These are phyloP conservation scores for Notiomystis cincta DNA, from an alignment of 2,113 vertebrate species.

Conservation along the genomic window DNA sequence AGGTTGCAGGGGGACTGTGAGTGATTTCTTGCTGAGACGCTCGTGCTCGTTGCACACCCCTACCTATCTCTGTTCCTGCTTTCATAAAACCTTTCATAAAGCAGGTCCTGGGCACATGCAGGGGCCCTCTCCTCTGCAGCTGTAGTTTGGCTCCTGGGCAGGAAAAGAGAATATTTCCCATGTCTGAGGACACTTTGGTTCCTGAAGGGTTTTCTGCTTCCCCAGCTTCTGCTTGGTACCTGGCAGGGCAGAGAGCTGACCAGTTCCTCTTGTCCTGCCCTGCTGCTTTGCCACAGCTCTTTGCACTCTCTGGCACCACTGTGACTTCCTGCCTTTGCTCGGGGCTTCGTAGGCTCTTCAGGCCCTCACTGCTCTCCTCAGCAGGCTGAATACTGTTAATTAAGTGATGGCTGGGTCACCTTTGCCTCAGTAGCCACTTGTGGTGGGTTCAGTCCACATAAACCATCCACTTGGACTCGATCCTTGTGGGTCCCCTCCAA, in stretches of 20 bases:
- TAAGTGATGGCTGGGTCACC: not conserved
- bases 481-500: not conserved
- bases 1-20: not conserved
- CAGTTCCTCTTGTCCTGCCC: not conserved
- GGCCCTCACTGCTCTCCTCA: not conserved
- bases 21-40: not conserved
- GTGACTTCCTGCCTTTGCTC: not conserved
- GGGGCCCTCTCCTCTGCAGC: not conserved
- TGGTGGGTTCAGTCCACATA: fast-evolving
- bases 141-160: not conserved
- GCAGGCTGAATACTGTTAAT: not conserved
- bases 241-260: fast-evolving
- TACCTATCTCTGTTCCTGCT: not conserved
- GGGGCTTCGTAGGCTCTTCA: not conserved
- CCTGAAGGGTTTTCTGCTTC: not conserved
- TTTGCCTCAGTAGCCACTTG: not conserved
- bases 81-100: not conserved
- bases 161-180: not conserved
- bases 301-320: fast-evolving
- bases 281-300: not conserved
- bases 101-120: not conserved
- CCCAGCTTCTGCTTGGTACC: not conserved
- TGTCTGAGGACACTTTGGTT: not conserved
- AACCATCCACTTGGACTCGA: fast-evolving
- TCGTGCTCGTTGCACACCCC: not conserved